Evolutionary conservation across 2,113 vertebrate genomes (phyloP).

Genomic region (Chitala chitala): DNA sequence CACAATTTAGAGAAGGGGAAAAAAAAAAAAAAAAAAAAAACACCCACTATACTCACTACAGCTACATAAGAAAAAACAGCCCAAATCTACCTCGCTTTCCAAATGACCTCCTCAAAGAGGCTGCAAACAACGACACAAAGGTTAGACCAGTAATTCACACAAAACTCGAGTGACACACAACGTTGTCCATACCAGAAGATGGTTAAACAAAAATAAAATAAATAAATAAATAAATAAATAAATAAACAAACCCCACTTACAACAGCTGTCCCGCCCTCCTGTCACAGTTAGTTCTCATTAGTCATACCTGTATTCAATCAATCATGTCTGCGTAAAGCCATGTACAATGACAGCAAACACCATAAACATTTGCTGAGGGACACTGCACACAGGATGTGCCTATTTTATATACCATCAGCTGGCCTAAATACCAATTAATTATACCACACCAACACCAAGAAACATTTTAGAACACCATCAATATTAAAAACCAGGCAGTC

Average conservation of each 20-base stretch:
- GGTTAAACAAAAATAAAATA: background rate
- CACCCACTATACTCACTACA: conserved; percentile 73
- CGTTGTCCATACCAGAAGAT: too few species aligned
- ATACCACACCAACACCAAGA: too few species aligned
- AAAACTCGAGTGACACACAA: conserved; percentile 36
- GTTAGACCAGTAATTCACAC: conserved; percentile 54
- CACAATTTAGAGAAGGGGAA: conserved; percentile 17
- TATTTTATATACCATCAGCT: too few species aligned
- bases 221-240: background rate
- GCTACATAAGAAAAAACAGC: conserved; percentile 63
- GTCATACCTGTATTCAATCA: too few species aligned
- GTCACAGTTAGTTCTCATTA: too few species aligned
- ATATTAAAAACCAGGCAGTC: too few species aligned
- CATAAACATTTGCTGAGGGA: too few species aligned
- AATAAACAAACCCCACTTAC: background rate
- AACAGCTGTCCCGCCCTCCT: too few species aligned
- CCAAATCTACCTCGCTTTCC: conserved; percentile 91
- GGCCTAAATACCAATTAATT: too few species aligned
- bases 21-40: conserved; percentile 46
- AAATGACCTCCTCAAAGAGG: conserved; percentile 82
- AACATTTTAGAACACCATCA: too few species aligned
- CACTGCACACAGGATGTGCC: too few species aligned
- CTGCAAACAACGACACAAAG: conserved; percentile 82
- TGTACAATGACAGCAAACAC: background rate
- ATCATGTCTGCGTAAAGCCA: background rate